Conservation (phyloP, 2,113 vertebrate genomes). For the Prionailurus bengalensis region DNA sequence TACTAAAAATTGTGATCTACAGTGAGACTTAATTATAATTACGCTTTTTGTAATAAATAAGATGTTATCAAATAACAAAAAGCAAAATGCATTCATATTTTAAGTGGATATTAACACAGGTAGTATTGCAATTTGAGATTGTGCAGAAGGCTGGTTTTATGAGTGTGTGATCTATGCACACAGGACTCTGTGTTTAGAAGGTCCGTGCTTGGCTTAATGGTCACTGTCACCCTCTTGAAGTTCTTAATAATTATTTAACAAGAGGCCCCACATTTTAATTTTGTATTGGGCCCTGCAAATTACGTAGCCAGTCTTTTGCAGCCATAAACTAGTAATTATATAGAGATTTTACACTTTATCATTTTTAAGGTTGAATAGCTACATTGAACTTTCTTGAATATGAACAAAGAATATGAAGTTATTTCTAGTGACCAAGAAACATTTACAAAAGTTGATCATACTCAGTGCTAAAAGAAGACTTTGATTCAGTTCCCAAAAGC, state of each 20-base stretch:
- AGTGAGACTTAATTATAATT: background rate
- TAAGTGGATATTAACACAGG: conserved; percentile 4
- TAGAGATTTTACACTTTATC: background rate
- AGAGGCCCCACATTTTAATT: background rate
- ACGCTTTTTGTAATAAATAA: conserved; percentile 35
- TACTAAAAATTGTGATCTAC: conserved; percentile 20
- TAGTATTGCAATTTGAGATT: background rate
- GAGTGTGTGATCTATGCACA: background rate
- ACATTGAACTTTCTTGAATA: background rate
- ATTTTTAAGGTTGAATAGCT: conserved; percentile 45
- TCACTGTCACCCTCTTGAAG: background rate
- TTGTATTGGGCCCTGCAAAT: background rate
- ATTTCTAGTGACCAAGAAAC: conserved; percentile 34
- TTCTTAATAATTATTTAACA: conserved; percentile 19
- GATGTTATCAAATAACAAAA: background rate
- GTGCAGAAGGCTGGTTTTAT: background rate
- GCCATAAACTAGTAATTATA: conserved; percentile 11
- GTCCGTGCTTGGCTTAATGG: background rate
- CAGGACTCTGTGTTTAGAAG: background rate
- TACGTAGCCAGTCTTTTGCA: background rate
- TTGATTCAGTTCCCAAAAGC: conserved; percentile 40
- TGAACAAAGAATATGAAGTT: conserved; percentile 18
- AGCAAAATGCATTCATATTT: background rate
- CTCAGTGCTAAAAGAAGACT: background rate
- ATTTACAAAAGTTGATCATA: conserved; percentile 1